These are phyloP conservation scores for Cinclus cinclus DNA, from an alignment of 2,113 vertebrate genomes.

Conservation along the genomic window DNA sequence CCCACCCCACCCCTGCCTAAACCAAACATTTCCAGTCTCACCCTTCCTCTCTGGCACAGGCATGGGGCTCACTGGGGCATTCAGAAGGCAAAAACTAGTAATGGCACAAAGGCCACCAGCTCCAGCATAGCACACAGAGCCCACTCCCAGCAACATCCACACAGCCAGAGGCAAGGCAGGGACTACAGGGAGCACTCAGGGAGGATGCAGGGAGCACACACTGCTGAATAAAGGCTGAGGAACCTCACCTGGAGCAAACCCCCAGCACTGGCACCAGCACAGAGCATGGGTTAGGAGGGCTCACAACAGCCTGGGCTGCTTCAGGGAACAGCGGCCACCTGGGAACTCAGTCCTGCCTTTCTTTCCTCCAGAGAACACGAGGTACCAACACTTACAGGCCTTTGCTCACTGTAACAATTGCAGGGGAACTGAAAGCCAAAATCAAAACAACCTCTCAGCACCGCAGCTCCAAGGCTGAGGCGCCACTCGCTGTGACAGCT, in stretches of 20 bases:
- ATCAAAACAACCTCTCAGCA: neutral
- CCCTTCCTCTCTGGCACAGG: neutral
- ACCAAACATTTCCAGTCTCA: neutral
- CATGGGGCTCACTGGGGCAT: neutral
- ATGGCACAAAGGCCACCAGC: neutral
- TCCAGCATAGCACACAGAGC: neutral
- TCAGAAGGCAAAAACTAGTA: neutral
- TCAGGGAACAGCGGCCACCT: neutral
- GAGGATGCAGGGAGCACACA: neutral
- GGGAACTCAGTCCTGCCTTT: neutral
- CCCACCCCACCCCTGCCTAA: neutral
- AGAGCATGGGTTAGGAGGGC: neutral
- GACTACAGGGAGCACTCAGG: neutral
- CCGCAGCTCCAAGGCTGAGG: neutral
- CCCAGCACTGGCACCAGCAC: neutral
- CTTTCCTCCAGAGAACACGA: neutral
- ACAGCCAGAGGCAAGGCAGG: neutral
- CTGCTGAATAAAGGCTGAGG: neutral
- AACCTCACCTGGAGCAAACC: neutral
- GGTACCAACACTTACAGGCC: neutral
- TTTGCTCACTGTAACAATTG: neutral
- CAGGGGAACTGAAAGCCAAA: neutral
- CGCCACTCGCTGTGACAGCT: neutral
- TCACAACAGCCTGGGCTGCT: neutral
- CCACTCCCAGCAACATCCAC: neutral